phyloP scores from a whole-genome alignment of 1,140 invertebrate genomes.

The Metopolophium dirhodum region DNA sequence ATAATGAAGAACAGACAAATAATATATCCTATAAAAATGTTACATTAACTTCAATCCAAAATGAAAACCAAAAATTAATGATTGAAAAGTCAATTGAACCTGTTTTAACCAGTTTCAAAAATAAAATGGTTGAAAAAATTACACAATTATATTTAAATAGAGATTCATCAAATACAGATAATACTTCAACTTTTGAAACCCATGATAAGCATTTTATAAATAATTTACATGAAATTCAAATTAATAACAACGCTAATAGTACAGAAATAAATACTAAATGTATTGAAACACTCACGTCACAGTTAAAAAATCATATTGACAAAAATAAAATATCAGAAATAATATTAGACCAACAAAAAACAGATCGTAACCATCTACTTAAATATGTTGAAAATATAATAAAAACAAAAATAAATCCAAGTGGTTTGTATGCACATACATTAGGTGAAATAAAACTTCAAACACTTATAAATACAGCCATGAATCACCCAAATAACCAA shows the following conservation, averaged over 20 bases:
- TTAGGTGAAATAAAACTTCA: neutral
- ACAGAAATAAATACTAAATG: neutral
- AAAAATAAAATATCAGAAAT: neutral
- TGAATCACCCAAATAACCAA: neutral
- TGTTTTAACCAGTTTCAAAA: neutral
- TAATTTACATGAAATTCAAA: neutral
- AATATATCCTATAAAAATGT: no score
- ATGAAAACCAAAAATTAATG: constrained; percentile 5
- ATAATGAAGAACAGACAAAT: neutral
- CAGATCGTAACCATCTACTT: neutral
- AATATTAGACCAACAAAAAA: neutral
- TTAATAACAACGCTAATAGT: neutral
- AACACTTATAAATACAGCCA: neutral
- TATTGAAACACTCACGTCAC: no score
- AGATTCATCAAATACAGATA: neutral
- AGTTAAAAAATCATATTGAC: neutral
- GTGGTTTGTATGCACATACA: neutral
- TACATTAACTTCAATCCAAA: no score
- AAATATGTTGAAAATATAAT: neutral
- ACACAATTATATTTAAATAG: neutral
- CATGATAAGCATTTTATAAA: neutral
- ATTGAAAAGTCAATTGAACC: constrained; percentile 37
- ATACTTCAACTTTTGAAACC: neutral
- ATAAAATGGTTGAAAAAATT: neutral
- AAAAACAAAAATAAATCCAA: neutral